Evolutionary conservation across 2,888 invertebrate species (phyloP).

Genomic region (Amaurobius ferox): DNA sequence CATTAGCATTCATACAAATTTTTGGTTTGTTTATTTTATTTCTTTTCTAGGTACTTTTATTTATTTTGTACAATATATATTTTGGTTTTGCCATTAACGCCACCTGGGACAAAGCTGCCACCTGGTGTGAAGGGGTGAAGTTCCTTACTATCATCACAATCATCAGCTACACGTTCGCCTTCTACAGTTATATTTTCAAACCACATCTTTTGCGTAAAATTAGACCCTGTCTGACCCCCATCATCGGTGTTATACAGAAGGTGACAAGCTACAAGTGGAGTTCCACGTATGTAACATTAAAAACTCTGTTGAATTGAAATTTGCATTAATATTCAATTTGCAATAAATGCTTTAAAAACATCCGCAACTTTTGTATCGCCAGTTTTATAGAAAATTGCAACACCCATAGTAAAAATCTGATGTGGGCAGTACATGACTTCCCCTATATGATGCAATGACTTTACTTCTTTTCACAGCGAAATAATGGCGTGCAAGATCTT

Average conservation of each 20-base stretch:
- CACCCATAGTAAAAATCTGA: no score
- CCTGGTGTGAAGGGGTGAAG: slow-evolving; percentile 84
- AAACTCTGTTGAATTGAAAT: no score
- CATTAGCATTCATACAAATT: no score
- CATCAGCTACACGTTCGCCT: slow-evolving; percentile 79
- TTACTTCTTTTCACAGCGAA: no score
- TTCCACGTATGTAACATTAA: neutral
- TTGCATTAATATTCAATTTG: no score
- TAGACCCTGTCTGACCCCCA: neutral
- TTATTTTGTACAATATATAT: slow-evolving; percentile 46
- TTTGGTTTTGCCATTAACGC: slow-evolving; percentile 39
- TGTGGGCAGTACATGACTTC: no score
- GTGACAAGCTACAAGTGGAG: neutral
- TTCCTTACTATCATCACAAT: slow-evolving; percentile 83
- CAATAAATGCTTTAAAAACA: no score
- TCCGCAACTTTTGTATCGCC: no score
- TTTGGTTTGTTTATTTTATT: neutral
- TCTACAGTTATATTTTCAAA: slow-evolving; percentile 39
- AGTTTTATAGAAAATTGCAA: no score
- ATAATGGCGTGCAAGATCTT: no score
- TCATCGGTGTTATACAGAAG: neutral
- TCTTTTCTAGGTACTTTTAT: slow-evolving; percentile 5
- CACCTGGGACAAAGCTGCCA: slow-evolving; percentile 32
- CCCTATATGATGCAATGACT: no score
- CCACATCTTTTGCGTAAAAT: slow-evolving; percentile 24